Conservation (phyloP, 2,888 invertebrate genomes). For the Trilocha varians region DNA sequence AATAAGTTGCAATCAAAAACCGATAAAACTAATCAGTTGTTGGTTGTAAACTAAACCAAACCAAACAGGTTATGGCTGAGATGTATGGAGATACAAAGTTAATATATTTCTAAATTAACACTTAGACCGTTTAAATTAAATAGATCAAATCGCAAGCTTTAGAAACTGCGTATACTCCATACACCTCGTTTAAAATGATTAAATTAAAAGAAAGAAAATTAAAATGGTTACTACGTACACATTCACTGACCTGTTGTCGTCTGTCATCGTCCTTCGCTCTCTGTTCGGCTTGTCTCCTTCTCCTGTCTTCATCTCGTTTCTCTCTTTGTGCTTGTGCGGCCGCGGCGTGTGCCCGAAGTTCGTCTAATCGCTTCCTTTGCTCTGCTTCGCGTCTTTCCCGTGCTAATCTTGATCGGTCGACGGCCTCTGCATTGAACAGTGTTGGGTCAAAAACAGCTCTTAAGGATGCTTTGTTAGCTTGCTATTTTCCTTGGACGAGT, state of each 20-base stretch:
- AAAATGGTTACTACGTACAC: background rate
- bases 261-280: constrained; percentile 83
- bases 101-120: no score
- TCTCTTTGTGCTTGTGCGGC: constrained; percentile 92
- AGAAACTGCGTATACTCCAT: no score
- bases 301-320: constrained; percentile 89
- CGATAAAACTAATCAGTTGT: no score
- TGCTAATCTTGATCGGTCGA: constrained; percentile 80
- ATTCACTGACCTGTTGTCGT: constrained; percentile 35
- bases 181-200: background rate
- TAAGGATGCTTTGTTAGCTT: background rate
- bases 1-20: no score
- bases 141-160: no score
- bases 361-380: constrained; percentile 89
- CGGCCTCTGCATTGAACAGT: constrained; percentile 38
- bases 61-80: no score
- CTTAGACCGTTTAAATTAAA: no score
- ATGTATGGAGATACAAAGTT: no score
- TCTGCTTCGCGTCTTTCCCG: constrained; percentile 93
- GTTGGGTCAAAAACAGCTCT: background rate
- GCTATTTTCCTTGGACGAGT: no score
- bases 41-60: no score
- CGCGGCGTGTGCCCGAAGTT: constrained; percentile 89
- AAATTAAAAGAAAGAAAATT: constrained; percentile 6
- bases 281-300: constrained; percentile 87